phyloP scores from a whole-genome alignment of 1,140 invertebrate genomes.

The Drosophila neocordata region DNA sequence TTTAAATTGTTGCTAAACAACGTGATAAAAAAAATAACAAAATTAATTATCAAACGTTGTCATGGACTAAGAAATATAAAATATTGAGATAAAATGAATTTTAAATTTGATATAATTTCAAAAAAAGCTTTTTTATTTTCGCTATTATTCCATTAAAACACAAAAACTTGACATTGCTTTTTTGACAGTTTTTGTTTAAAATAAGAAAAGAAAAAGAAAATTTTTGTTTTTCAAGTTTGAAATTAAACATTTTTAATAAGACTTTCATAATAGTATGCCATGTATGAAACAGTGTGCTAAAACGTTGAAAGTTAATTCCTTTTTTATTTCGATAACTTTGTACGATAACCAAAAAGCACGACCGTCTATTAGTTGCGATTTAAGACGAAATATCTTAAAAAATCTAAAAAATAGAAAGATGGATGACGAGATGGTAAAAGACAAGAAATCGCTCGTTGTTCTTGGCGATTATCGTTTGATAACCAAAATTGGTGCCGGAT shows the following conservation, averaged over 20 bases:
- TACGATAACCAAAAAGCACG: neutral
- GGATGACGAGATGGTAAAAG: neutral
- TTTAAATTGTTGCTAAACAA: neutral
- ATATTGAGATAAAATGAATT: too few relatives aligned
- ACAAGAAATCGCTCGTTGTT: neutral
- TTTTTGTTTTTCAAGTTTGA: too few relatives aligned
- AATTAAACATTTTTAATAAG: too few relatives aligned
- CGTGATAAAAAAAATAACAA: neutral
- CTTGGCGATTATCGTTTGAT: slow-evolving; percentile 6
- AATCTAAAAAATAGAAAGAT: neutral
- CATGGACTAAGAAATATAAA: neutral
- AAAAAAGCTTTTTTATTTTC: too few relatives aligned
- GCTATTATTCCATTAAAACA: too few relatives aligned
- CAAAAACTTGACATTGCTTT: too few relatives aligned
- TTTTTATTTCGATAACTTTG: neutral
- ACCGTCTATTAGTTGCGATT: neutral
- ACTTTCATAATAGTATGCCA: too few relatives aligned
- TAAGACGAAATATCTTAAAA: neutral
- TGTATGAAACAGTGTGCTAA: neutral
- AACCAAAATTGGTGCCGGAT: slow-evolving; percentile 87
- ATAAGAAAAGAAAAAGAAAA: too few relatives aligned
- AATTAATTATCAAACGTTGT: neutral
- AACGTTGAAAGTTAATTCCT: neutral
- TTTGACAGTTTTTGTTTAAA: too few relatives aligned
- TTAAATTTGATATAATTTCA: too few relatives aligned